phyloP scores from a whole-genome alignment of 1,140 invertebrate species.

The Penaeus indicus region DNA sequence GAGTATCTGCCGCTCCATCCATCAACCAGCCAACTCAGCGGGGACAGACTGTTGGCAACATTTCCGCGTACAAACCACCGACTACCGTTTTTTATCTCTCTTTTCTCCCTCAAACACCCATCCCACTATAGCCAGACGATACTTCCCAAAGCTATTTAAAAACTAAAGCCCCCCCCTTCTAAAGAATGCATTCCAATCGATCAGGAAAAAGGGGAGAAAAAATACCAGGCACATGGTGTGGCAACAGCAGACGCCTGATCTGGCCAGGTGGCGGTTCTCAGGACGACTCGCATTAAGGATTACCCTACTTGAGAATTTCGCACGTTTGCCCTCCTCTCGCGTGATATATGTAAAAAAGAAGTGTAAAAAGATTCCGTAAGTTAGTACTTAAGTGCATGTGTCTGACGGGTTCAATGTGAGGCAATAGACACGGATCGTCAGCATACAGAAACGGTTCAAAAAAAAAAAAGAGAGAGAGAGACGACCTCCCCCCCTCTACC shows the following conservation, averaged over 20 bases:
- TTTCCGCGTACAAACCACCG: no score
- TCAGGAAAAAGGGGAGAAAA: no score
- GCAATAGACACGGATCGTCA: no score
- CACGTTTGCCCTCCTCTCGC: neutral
- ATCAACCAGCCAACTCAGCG: neutral
- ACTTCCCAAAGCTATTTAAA: no score
- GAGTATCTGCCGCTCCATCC: constrained; percentile 2
- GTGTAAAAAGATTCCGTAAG: neutral
- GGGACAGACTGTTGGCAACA: no score
- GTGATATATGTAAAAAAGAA: constrained; percentile 1
- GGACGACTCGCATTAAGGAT: constrained; percentile 17
- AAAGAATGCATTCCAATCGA: no score
- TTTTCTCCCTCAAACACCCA: no score
- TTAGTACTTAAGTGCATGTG: neutral
- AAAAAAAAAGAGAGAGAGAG: neutral
- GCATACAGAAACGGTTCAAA: neutral
- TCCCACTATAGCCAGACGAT: neutral
- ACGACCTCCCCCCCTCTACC: neutral
- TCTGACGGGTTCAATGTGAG: no score
- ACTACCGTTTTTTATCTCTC: no score
- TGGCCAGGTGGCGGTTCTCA: constrained; percentile 15
- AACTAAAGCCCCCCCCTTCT: no score
- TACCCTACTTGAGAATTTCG: neutral
- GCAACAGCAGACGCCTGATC: neutral
- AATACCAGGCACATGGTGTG: neutral